phyloP scores from a whole-genome alignment of 2,888 invertebrate species.

The Tortricodes alternella region DNA sequence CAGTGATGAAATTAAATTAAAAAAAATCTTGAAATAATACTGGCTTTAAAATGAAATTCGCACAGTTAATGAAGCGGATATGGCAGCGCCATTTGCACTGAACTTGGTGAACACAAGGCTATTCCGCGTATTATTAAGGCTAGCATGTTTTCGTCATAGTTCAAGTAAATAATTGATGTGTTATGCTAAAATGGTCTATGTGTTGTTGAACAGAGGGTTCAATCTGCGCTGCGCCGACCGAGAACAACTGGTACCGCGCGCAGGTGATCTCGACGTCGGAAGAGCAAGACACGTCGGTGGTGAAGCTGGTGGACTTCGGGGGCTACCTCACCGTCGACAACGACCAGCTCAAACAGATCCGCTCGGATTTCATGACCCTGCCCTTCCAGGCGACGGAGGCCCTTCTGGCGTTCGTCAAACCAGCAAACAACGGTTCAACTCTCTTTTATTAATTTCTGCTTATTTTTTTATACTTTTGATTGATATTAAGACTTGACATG shows the following conservation, averaged over 20 bases:
- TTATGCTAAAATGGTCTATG: neutral
- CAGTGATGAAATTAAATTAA: too few relatives aligned
- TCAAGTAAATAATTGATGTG: neutral
- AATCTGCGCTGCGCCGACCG: constrained; percentile 93
- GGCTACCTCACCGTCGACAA: constrained; percentile 93
- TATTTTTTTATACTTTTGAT: neutral
- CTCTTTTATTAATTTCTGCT: constrained; percentile 31
- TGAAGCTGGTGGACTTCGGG: constrained; percentile 97
- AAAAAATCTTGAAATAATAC: too few relatives aligned
- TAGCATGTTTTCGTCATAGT: too few relatives aligned
- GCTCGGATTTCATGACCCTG: constrained; percentile 95
- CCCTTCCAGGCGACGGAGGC: constrained; percentile 99
- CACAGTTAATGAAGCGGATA: too few relatives aligned
- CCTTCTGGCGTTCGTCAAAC: constrained; percentile 93
- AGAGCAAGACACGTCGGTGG: constrained; percentile 87
- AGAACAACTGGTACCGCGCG: constrained; percentile 94
- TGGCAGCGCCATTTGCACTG: too few relatives aligned
- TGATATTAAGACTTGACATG: neutral
- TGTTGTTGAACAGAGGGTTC: constrained; percentile 86
- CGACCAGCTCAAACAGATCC: constrained; percentile 92
- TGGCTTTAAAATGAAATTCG: too few relatives aligned
- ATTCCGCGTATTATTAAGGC: too few relatives aligned
- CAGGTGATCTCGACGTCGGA: constrained; percentile 88
- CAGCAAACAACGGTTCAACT: constrained; percentile 85
- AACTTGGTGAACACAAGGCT: too few relatives aligned